Percentiles rank a stretch among this genome's conserved stretches.
These are phyloP conservation scores for Oscheius myriophilus DNA, from an alignment of 2,888 invertebrate species.

Conservation along the genomic window DNA sequence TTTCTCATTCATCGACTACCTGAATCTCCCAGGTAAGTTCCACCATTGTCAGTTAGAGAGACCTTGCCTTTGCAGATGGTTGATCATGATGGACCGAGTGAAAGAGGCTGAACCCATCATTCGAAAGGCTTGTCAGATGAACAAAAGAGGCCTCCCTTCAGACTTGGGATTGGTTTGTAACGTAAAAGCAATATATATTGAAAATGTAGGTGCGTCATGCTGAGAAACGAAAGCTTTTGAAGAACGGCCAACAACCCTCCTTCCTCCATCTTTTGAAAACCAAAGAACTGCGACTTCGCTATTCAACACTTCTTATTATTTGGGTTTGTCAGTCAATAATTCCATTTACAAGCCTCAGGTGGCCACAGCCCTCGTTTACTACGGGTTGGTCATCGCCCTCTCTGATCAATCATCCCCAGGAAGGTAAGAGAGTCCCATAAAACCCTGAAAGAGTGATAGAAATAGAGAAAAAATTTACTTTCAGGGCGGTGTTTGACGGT, in stretches of 20 bases:
- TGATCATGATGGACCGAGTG: constrained; percentile 55
- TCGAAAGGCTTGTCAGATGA: constrained; percentile 67
- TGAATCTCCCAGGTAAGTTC: constrained; percentile 22
- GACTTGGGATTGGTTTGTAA: constrained; percentile 65
- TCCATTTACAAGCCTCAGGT: constrained; percentile 38
- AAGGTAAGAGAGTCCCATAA: neutral
- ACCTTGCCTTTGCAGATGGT: constrained; percentile 9
- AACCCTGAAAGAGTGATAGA: too few species aligned
- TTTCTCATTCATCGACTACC: constrained; percentile 14
- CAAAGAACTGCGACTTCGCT: constrained; percentile 58
- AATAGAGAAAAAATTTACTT: neutral
- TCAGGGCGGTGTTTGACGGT: constrained; percentile 60
- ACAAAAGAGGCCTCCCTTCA: constrained; percentile 65
- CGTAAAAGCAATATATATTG: neutral
- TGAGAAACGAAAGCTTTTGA: constrained; percentile 63
- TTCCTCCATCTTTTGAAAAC: constrained; percentile 64
- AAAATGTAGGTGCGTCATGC: constrained; percentile 53
- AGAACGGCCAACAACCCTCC: constrained; percentile 60
- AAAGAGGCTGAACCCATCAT: constrained; percentile 66
- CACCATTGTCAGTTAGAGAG: neutral
- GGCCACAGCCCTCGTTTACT: constrained; percentile 70
- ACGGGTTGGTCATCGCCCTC: constrained; percentile 68
- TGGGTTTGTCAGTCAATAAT: constrained; percentile 49
- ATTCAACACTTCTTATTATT: constrained; percentile 58
- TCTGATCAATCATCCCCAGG: constrained; percentile 65